These are phyloP conservation scores for Aricia agestis DNA, from an alignment of 1,140 invertebrate species.

Conservation along the genomic window DNA sequence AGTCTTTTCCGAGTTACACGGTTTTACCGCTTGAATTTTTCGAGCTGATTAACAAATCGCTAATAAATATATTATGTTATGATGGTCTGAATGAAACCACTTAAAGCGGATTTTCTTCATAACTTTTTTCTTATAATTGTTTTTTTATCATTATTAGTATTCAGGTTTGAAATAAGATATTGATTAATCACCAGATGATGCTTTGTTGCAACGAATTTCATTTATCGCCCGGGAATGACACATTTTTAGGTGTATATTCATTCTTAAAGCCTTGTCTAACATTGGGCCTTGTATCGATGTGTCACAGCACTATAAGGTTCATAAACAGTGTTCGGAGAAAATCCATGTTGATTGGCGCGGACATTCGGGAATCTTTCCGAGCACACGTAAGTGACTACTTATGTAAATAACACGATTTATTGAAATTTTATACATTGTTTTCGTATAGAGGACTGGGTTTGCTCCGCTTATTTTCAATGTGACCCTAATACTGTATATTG, in stretches of 20 bases:
- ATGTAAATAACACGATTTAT: constrained; percentile 22
- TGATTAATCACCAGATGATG: too few relatives aligned
- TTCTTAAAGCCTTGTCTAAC: background rate
- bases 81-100: too few relatives aligned
- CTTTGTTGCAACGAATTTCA: too few relatives aligned
- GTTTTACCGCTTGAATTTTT: too few relatives aligned
- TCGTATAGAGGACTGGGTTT: constrained; percentile 13
- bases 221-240: too few relatives aligned
- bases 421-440: constrained; percentile 23
- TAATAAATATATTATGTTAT: too few relatives aligned
- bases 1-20: background rate
- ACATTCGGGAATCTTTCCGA: constrained; percentile 12
- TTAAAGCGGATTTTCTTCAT: too few relatives aligned
- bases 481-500: constrained; percentile 9
- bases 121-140: too few relatives aligned
- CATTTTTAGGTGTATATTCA: too few relatives aligned
- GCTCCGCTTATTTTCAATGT: constrained; percentile 10
- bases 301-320: background rate
- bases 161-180: too few relatives aligned
- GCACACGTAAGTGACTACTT: constrained; percentile 21
- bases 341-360: constrained; percentile 18
- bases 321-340: constrained; percentile 16
- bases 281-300: background rate
- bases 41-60: too few relatives aligned
- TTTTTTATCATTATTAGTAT: too few relatives aligned